phyloP scores from a whole-genome alignment of 2,888 invertebrate genomes.

The Venusia cambrica region DNA sequence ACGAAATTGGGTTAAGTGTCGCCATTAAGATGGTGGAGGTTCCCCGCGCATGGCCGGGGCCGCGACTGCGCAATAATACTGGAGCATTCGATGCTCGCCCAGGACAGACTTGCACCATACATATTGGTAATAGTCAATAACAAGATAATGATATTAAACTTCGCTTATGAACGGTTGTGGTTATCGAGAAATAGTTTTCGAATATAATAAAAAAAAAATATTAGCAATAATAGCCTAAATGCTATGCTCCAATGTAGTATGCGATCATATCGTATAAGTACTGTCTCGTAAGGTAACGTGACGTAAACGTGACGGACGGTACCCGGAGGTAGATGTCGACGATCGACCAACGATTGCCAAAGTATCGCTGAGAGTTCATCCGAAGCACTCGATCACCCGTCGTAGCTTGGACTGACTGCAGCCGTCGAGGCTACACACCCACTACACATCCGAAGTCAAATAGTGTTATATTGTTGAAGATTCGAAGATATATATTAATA shows the following conservation, averaged over 20 bases:
- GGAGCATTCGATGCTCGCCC: slow-evolving; percentile 64
- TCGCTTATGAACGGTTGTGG: slow-evolving; percentile 81
- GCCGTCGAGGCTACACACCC: slow-evolving; percentile 52
- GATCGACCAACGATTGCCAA: slow-evolving; percentile 44
- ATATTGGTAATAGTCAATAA: slow-evolving; percentile 76
- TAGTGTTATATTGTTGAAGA: slow-evolving; percentile 79
- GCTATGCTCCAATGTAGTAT: slow-evolving; percentile 71
- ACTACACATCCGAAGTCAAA: slow-evolving; percentile 68
- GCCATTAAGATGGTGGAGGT: slow-evolving; percentile 68
- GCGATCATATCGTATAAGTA: slow-evolving; percentile 71
- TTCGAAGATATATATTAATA: slow-evolving; percentile 72
- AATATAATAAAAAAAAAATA: slow-evolving; percentile 70
- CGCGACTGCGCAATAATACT: slow-evolving; percentile 62
- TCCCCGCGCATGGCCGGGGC: slow-evolving; percentile 60
- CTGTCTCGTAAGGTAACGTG: slow-evolving; percentile 43
- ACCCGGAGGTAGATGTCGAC: slow-evolving; percentile 43
- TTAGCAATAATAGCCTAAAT: slow-evolving; percentile 80
- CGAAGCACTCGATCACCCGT: slow-evolving; percentile 36
- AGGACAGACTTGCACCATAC: slow-evolving; percentile 57
- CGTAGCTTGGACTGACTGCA: slow-evolving; percentile 31
- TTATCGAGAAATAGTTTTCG: slow-evolving; percentile 78
- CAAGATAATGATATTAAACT: slow-evolving; percentile 76
- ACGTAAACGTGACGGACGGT: slow-evolving; percentile 35
- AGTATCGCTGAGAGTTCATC: slow-evolving; percentile 36
- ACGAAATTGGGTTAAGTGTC: slow-evolving; percentile 71